Base-by-base conservation (phyloP, 2,888 invertebrate genomes). In the Ennomos fuscantarius region DNA sequence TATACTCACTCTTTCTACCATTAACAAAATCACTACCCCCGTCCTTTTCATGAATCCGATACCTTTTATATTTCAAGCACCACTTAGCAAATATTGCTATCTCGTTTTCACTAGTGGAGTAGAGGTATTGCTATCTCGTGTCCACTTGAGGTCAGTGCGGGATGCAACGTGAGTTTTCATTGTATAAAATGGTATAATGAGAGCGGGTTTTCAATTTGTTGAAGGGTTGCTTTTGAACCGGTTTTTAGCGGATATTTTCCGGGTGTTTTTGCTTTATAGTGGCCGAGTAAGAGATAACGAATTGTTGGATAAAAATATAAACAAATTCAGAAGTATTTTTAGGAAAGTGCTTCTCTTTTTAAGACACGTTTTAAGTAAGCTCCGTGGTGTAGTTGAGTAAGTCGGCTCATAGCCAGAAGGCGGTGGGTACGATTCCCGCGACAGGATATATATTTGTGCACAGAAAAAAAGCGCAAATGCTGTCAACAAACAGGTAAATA, bases 41-140 rank as follows among this genome's bases (percentile, higher is more conserved):
- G 15, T 72, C 69, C 39, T 61, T 59, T 67, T 65, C 59, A 63
- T 46, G 77, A 82, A 84, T 85, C 82, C 83, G 89, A 88, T 89
- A 90, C 89, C 89, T 86, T 90, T 89, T 89, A 88, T 84, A 82
- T 82, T 83, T 89, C 69, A 78, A 90, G 90, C 84, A 81, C 72
- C 78, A 74, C 86, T 87, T 74, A 65, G 69, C 63, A 66, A 60
- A 60, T 79, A 77, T 70, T 70, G 50, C 78, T 64, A 48, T 84
- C 85, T 70, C 78, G 53, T 68, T 87, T 69, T 48, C 74, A 63
- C 82, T 57, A 53, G 43, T 34, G 8, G n/a, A 39, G 13, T 33
- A 33, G 50, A 47, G 55, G 62, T 74, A 79, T 54, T 67, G 57
- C 70, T 65, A 49, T 80, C 78, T 76, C 82, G 63, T 65, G 79